These are phyloP conservation scores for Eudyptes chrysolophus DNA, from an alignment of 2,113 vertebrate species.

Conservation along the genomic window DNA sequence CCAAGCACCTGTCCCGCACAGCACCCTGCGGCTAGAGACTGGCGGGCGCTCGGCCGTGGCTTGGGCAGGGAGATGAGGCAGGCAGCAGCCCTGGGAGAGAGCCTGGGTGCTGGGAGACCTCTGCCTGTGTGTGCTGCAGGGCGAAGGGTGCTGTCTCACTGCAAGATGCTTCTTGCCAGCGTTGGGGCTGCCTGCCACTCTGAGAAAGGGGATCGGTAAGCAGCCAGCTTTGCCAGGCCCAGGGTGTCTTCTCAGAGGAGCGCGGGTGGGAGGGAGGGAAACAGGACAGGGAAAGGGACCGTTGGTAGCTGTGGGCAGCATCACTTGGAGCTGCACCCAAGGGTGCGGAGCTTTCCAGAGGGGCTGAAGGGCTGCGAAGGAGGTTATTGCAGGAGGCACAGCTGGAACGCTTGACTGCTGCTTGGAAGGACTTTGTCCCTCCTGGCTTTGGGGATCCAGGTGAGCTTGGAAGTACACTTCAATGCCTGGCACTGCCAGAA, in stretches of 20 bases:
- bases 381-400: not conserved
- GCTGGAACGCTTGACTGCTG: not conserved
- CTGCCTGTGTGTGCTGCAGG: slow-evolving; percentile 72
- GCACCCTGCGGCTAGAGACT: not conserved
- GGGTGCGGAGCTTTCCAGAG: not conserved
- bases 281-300: rapidly evolving
- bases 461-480: not conserved
- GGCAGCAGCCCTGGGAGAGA: rapidly evolving
- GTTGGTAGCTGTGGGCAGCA: not conserved
- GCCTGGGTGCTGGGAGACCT: not conserved
- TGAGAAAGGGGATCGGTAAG: slow-evolving; percentile 83
- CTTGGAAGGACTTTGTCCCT: not conserved
- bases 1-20: not conserved
- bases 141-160: slow-evolving; percentile 80
- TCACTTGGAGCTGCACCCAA: not conserved
- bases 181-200: slow-evolving; percentile 95
- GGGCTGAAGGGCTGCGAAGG: not conserved
- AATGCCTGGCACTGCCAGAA: not conserved
- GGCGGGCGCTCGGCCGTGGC: rapidly evolving
- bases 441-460: not conserved
- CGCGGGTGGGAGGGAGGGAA: not conserved
- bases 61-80: not conserved
- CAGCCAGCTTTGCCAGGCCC: not conserved
- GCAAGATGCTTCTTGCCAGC: slow-evolving; percentile 85
- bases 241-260: not conserved